phyloP scores from a whole-genome alignment of 2,888 invertebrate species.

The Acleris sparsana region DNA sequence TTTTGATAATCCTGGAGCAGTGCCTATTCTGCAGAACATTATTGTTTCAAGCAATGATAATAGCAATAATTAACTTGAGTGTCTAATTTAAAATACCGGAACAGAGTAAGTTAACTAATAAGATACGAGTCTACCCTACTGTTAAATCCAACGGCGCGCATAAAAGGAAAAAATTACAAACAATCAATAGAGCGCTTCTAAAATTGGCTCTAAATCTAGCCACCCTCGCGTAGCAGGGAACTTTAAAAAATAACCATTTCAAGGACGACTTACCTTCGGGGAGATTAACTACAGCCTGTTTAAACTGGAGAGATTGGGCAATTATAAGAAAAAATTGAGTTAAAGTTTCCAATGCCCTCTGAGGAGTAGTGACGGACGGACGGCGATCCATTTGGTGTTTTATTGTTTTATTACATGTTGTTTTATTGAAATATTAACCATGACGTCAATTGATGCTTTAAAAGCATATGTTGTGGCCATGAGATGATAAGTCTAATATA shows the following conservation, averaged over 20 bases:
- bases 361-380: conserved; percentile 33
- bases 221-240: conserved; percentile 49
- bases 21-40: too few relatives aligned
- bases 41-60: too few relatives aligned
- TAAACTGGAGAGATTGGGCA: conserved; percentile 70
- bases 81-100: too few relatives aligned
- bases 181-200: conserved; percentile 69
- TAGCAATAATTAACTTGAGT: too few relatives aligned
- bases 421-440: conserved; percentile 1
- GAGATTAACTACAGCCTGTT: conserved; percentile 64
- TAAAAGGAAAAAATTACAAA: conserved; percentile 57
- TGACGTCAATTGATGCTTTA: not conserved
- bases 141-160: conserved; percentile 59
- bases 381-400: conserved; percentile 3
- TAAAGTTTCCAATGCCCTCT: conserved; percentile 46
- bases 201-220: conserved; percentile 68
- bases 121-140: conserved; percentile 44
- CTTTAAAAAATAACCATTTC: conserved; percentile 72
- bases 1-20: too few relatives aligned
- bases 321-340: conserved; percentile 70
- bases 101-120: conserved; percentile 22
- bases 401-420: not conserved
- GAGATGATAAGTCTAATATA: too few relatives aligned
- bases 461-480: too few relatives aligned
- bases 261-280: conserved; percentile 70